These are phyloP conservation scores for Nemotelus nigrinus DNA, from an alignment of 2,888 invertebrate species.

Conservation along the genomic window DNA sequence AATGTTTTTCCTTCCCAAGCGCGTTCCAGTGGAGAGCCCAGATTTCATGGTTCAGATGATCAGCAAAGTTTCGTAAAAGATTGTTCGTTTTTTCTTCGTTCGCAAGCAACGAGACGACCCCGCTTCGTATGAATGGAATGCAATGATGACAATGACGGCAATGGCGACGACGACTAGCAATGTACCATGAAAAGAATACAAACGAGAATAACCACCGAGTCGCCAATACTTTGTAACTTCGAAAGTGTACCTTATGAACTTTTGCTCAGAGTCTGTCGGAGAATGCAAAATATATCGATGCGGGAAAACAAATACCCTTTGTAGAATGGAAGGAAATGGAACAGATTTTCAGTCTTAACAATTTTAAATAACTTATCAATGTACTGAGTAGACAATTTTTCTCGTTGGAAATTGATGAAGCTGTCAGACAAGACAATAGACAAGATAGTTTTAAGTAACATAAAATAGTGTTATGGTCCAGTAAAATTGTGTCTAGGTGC, in stretches of 20 bases:
- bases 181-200: not conserved
- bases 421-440: too few species aligned
- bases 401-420: too few species aligned
- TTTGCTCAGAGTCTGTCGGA: not conserved
- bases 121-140: not conserved
- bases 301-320: not conserved
- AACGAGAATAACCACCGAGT: not conserved
- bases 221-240: conserved; percentile 1
- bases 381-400: not conserved
- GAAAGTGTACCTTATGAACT: not conserved
- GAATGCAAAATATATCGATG: conserved; percentile 5
- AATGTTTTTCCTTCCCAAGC: conserved; percentile 23
- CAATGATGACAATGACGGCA: not conserved
- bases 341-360: not conserved
- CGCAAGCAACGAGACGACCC: not conserved
- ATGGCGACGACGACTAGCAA: not conserved
- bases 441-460: too few species aligned
- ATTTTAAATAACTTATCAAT: conserved; percentile 38
- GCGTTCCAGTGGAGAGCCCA: conserved; percentile 23
- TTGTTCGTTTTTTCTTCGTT: conserved; percentile 17
- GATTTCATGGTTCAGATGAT: conserved; percentile 40
- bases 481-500: too few species aligned
- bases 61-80: conserved; percentile 23
- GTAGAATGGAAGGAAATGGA: not conserved
- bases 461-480: too few species aligned